Conservation (phyloP, 2,113 vertebrate genomes). For the Dendrocopos noguchii region DNA sequence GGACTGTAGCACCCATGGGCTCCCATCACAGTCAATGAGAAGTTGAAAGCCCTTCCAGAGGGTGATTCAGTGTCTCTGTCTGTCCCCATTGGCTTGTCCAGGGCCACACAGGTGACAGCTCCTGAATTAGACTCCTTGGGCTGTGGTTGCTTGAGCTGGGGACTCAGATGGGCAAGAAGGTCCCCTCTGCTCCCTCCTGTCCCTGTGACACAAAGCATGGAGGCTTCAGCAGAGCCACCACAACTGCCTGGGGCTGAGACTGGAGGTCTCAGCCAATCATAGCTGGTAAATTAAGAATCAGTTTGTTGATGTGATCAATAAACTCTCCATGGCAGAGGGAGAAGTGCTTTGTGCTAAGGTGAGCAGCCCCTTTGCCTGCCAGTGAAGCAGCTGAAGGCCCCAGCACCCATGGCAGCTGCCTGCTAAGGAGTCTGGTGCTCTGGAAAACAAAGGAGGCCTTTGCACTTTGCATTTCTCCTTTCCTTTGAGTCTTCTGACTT, state of each 20-base stretch:
- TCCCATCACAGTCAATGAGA: background rate
- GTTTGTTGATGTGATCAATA: background rate
- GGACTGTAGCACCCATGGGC: background rate
- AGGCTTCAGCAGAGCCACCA: background rate
- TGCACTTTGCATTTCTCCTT: conserved; percentile 25
- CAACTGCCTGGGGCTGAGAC: background rate
- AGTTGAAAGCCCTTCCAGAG: background rate
- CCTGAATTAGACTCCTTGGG: background rate
- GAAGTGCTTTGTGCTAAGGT: background rate
- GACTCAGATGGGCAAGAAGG: background rate
- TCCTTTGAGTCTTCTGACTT: background rate
- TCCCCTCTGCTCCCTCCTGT: background rate
- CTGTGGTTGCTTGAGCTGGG: background rate
- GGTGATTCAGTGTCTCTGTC: background rate
- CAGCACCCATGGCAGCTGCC: background rate
- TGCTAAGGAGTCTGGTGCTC: background rate
- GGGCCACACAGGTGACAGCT: background rate
- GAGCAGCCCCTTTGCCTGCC: background rate
- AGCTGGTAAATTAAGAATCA: background rate
- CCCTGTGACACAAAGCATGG: background rate
- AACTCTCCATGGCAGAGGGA: background rate
- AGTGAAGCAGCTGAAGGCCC: background rate
- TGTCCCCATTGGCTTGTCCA: background rate
- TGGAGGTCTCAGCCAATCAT: background rate
- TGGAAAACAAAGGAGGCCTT: background rate